Evolutionary conservation across 1,140 invertebrate species (phyloP), one percentile per base, ranked within the genome.

Genomic region (Akabosia matsudoensis): DNA sequence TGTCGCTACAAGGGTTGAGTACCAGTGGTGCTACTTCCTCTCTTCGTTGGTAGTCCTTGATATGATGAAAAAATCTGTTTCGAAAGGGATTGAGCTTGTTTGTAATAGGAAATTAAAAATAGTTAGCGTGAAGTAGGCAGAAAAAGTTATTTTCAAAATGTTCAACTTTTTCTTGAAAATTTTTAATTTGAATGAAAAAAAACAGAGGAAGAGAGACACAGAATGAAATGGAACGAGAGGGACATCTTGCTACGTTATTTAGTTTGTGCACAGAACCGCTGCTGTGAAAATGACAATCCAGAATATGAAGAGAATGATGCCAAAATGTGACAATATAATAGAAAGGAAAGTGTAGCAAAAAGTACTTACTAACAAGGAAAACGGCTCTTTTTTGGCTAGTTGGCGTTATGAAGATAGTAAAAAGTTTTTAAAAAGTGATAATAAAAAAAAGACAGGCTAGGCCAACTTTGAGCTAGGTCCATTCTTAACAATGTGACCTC

Each of bases 91-190:
- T 10, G 37, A 18, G 37, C 7, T 24, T 61, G 14, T 30, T 67
- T 7, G 13, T 7, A 22, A 67, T 67, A 67, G 61, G 61, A 67
- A 67, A 67, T 67, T 67, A 67, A 67, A 67, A 67, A 67, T 31
- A 67, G 61, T 45, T 45, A 45, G 37, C 37, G 18, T 7, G 37
- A 45, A 18, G 37, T 10, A 18, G 18, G 31, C 28, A 67, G 61
- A n/a, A n/a, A n/a, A n/a, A n/a, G n/a, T n/a, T n/a, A n/a, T n/a
- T 67, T 7, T 67, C 26, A 67, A 67, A 61, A 67, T 67, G 28
- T 67, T 31, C 30, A 67, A 67, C 61, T 67, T 67, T 67, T 67
- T 45, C 37, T 45, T 45, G 37, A 45, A 10, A 45, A 45, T 45
- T 45, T 45, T 45, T 45, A 45, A 45, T 45, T 45, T 45, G 37